Evolutionary conservation across 1,140 invertebrate species (phyloP).

Genomic region (Trachymyrmex septentrionalis): DNA sequence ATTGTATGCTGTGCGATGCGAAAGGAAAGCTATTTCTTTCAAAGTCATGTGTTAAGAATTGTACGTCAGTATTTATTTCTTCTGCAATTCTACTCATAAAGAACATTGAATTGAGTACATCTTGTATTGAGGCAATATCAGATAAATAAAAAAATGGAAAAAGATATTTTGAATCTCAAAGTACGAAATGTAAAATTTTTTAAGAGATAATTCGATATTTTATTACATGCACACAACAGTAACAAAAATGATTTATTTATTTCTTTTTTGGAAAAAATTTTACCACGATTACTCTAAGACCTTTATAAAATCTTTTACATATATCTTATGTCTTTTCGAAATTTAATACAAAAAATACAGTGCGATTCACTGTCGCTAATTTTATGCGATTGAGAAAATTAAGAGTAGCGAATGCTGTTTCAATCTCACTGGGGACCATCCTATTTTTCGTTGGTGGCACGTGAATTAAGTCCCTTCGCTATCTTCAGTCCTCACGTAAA

Average conservation of each 20-base stretch:
- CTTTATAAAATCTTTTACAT: not conserved
- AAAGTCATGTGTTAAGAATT: not conserved
- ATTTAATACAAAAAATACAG: constrained; percentile 28
- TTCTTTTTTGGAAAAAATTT: not conserved
- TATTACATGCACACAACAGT: not conserved
- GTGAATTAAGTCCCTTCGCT: constrained; percentile 79
- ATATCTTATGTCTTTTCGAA: not conserved
- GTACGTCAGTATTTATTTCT: not conserved
- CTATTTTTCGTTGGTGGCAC: constrained; percentile 75
- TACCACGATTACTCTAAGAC: not conserved
- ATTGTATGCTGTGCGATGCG: not conserved
- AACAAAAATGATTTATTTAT: constrained; percentile 1
- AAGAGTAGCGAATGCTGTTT: constrained; percentile 74
- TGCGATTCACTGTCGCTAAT: constrained; percentile 26
- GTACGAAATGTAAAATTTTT: not conserved
- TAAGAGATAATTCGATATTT: not conserved
- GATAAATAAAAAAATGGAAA: constrained; percentile 10
- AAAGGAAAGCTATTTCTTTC: not conserved
- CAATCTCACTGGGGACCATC: constrained; percentile 66
- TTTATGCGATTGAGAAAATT: constrained; percentile 70
- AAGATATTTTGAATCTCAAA: not conserved
- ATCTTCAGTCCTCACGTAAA: constrained; percentile 81
- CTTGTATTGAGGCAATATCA: not conserved
- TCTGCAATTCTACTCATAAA: not conserved
- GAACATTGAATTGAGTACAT: no score